Evolutionary conservation across 2,888 invertebrate genomes (phyloP), one percentile per base, ranked within the genome.

Genomic region (Axea sp.): DNA sequence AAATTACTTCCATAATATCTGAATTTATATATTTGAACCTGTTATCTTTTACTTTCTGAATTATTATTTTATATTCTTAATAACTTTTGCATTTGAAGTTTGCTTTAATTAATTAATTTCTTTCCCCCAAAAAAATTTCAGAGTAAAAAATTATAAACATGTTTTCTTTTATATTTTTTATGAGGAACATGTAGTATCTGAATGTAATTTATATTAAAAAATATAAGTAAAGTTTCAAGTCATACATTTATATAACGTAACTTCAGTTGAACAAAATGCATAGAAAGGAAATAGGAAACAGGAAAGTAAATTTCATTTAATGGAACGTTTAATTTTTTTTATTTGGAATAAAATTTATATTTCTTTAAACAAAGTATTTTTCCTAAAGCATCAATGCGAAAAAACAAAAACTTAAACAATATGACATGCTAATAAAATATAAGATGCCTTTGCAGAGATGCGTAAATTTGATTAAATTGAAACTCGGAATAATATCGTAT

Each of bases 1-100:
- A 47, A 65, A 65, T 45, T 65, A 47, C 45, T 55, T 31, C 19
- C n/a, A 39, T 28, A 53, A 41, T 33, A 41, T 33, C 28, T 39
- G 19, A 35, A 45, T 43, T 45, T 51, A 39, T 22, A 19, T 43
- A 24, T 28, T 12, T 31, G 14, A 24, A 7, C 37, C 8, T 9
- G 12, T 37, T 53, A 26, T 19, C 37, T 31, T 9, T 26, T 30
- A 37, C 31, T 17, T 24, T 5, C 3, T 3, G 2, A 22, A 41
- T 51, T 14, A 19, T 15, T 24, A 3, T 41, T 49, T 28, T 22
- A n/a, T 49, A 31, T 31, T n/a, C 14, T n/a, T n/a, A n/a, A n/a
- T n/a, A n/a, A n/a, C n/a, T n/a, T n/a, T n/a, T n/a, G n/a, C n/a
- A n/a, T n/a, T n/a, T n/a, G n/a, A n/a, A n/a, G n/a, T n/a, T n/a